Conservation (phyloP, 2,888 invertebrate genomes). For the Nipponacmea schrenckii region DNA sequence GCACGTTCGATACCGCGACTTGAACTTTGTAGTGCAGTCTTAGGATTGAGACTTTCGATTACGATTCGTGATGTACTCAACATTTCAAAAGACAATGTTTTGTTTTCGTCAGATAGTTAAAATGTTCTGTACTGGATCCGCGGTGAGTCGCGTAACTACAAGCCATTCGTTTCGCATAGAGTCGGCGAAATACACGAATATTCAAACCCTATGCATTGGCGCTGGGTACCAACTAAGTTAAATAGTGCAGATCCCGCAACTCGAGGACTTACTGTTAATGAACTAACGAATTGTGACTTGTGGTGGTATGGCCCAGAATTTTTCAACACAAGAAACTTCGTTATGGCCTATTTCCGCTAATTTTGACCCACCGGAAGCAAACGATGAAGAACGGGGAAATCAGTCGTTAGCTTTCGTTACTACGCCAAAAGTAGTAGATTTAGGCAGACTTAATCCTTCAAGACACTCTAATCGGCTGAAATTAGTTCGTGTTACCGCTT, state of each 20-base stretch:
- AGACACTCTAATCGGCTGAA: no score
- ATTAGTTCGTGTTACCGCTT: no score
- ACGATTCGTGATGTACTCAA: conserved; percentile 5
- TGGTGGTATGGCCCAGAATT: conserved; percentile 22
- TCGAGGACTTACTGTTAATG: conserved; percentile 7
- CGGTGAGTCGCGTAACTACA: conserved; percentile 12
- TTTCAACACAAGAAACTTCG: neutral
- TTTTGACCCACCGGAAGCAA: neutral
- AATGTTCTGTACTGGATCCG: conserved; percentile 23
- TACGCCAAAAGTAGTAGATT: no score
- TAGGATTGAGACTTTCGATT: no score
- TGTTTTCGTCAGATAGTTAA: conserved; percentile 24
- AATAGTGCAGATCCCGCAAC: conserved; percentile 22
- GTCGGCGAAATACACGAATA: conserved; percentile 14
- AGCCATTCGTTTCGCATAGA: conserved; percentile 14
- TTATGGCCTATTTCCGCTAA: neutral
- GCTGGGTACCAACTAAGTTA: neutral
- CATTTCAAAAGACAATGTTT: conserved; percentile 5
- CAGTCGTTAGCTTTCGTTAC: no score
- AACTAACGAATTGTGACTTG: conserved; percentile 7
- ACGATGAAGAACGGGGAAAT: neutral
- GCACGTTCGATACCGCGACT: conserved; percentile 9
- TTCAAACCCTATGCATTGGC: conserved; percentile 21
- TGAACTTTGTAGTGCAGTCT: conserved; percentile 18
- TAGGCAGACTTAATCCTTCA: no score